Evolutionary conservation across 92 coral and sea anemone genomes (phyloP).

Genomic region (Epizoanthus fatuus): DNA sequence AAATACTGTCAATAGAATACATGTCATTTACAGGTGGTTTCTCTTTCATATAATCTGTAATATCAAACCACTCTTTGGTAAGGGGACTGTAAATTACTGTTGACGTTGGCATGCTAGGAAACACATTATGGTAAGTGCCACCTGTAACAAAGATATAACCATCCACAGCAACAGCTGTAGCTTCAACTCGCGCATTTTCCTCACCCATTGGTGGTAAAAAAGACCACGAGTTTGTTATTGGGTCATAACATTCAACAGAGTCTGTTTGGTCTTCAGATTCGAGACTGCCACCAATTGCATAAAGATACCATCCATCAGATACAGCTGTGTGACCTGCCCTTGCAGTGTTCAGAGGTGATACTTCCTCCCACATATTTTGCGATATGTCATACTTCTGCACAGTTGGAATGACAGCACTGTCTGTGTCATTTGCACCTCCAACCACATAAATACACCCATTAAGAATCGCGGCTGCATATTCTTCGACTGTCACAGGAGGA

Average conservation of each 20-base stretch:
- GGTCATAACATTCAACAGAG: not conserved
- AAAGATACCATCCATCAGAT: conserved; percentile 1
- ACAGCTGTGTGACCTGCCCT: not conserved
- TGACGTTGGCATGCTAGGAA: not conserved
- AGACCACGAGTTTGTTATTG: not conserved
- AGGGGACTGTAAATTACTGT: not conserved
- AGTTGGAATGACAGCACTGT: not conserved
- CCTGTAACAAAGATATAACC: conserved; percentile 1
- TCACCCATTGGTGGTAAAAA: not conserved
- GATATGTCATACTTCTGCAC: not conserved
- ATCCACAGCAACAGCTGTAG: conserved; percentile 11
- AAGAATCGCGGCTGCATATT: not conserved
- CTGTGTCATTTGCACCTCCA: not conserved
- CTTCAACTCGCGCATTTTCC: not conserved
- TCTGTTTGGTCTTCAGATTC: not conserved
- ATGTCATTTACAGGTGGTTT: not conserved
- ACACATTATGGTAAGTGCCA: not conserved
- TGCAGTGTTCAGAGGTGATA: not conserved
- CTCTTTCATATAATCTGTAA: not conserved
- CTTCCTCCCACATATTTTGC: not conserved
- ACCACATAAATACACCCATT: not conserved
- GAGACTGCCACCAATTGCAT: not conserved
- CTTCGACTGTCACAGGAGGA: not conserved
- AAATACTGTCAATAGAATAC: not conserved
- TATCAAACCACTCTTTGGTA: not conserved